Evolutionary conservation across 23 tunicate species (phyloP).

Genomic region (Halocynthia roretzi): DNA sequence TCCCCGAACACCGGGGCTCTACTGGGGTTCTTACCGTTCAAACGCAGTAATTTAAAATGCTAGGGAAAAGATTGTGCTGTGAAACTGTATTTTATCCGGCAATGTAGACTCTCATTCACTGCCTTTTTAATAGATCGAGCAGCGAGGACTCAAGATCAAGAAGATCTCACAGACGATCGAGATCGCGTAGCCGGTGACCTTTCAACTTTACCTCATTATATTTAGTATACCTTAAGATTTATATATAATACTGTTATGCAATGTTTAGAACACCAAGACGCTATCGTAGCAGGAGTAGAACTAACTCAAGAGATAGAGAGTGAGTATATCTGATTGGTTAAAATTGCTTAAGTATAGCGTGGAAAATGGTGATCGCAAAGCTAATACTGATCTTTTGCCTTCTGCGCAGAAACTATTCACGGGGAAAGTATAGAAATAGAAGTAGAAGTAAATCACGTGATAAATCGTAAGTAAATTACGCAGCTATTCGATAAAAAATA

Average conservation of each 20-base stretch:
- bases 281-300: conserved; percentile 12
- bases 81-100: background rate
- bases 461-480: background rate
- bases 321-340: background rate
- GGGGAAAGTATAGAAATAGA: background rate
- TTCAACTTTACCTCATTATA: background rate
- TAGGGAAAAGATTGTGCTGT: too few relatives aligned
- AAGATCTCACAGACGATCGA: conserved; percentile 3
- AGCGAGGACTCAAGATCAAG: conserved; percentile 25
- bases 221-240: background rate
- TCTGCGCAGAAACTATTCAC: background rate
- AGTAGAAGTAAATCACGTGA: conserved; percentile 1
- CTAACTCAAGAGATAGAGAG: conserved; percentile 12
- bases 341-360: background rate
- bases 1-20: background rate
- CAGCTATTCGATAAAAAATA: background rate
- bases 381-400: background rate
- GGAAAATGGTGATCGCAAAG: background rate
- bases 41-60: too few relatives aligned
- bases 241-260: background rate
- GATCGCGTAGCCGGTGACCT: background rate
- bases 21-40: background rate
- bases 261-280: conserved; percentile 10
- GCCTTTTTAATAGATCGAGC: background rate
- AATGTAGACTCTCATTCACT: background rate